Evolutionary conservation across 2,797 vertebrate genomes (phyloP), one percentile per base, ranked within the genome.

Genomic region (Ctenopoma multispine): DNA sequence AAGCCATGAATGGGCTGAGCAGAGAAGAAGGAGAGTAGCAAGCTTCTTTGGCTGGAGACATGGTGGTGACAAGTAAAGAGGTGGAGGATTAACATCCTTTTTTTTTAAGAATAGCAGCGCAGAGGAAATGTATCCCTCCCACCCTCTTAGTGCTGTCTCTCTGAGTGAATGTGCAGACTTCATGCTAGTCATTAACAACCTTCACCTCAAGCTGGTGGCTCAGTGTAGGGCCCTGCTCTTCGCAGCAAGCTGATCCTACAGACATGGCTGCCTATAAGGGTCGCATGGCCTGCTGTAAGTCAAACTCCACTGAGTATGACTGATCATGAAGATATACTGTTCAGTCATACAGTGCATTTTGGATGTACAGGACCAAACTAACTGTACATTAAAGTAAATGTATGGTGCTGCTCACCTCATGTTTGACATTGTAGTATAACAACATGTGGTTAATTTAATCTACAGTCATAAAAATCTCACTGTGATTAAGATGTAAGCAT

Each of bases 31-130:
- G 65, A 78, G 74, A 78, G 80, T 64, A 41, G n/a, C 0, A 24
- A 49, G 60, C 63, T 76, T 72, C 60, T 80, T 69, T 79, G 85
- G 85, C 80, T 72, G 64, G 29, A 64, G 80, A 82, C 63, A 1
- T 51, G 80, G 88, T 81, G 85, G 68, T 87, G 89, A 90, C 84
- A 89, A 72, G 66, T 69, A 87, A 87, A 90, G 77, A 87, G 72
- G 72, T 38, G 29, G 69, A 79, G 77, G 86, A 89, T 91, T 89
- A 92, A 83, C 79, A 2, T 68, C 20, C 78, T 11, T 38, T 41
- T 62, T 77, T 87, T 83, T 84, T 83, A 68, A 63, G 63, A 46
- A 73, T 63, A 3, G 40, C 24, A 72, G 72, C 76, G 90, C 79
- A 89, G 90, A 83, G 58, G 55, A 58, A 82, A 84, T 66, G 56